phyloP scores from a whole-genome alignment of 2,113 vertebrate species.

The Numida meleagris region DNA sequence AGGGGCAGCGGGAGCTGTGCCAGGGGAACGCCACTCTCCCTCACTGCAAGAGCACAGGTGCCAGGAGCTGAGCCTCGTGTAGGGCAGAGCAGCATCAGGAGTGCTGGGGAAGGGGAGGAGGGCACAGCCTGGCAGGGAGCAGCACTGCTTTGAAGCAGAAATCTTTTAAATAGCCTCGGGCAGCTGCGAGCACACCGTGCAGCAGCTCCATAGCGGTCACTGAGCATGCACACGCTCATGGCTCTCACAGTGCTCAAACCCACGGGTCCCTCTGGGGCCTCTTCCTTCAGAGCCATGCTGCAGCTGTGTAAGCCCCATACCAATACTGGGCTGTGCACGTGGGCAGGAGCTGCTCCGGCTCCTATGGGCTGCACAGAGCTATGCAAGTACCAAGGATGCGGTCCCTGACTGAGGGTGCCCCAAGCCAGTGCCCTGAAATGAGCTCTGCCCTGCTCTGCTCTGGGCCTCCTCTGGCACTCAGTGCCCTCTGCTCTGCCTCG shows the following conservation, averaged over 20 bases:
- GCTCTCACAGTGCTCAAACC: neutral
- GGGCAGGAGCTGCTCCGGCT: neutral
- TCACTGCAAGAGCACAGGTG: fast-evolving
- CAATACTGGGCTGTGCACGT: neutral
- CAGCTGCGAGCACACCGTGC: neutral
- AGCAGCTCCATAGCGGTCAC: neutral
- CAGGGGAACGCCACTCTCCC: neutral
- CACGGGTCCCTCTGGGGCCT: neutral
- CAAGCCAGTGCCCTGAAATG: neutral
- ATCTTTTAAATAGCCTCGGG: neutral
- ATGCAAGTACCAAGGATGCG: neutral
- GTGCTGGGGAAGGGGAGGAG: neutral
- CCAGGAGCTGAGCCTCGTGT: neutral
- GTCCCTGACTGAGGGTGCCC: neutral
- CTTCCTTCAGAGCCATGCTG: neutral
- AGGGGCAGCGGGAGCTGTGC: neutral
- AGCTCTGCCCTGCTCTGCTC: neutral
- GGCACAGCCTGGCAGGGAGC: neutral
- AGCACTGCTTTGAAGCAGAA: neutral
- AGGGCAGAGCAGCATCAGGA: neutral
- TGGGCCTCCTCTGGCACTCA: neutral
- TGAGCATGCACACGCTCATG: neutral
- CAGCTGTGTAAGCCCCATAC: neutral
- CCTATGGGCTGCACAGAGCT: neutral
- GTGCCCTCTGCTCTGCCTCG: neutral